These are phyloP conservation scores for Leptopilina clavipes DNA, from an alignment of 1,140 invertebrate genomes.

Conservation along the genomic window DNA sequence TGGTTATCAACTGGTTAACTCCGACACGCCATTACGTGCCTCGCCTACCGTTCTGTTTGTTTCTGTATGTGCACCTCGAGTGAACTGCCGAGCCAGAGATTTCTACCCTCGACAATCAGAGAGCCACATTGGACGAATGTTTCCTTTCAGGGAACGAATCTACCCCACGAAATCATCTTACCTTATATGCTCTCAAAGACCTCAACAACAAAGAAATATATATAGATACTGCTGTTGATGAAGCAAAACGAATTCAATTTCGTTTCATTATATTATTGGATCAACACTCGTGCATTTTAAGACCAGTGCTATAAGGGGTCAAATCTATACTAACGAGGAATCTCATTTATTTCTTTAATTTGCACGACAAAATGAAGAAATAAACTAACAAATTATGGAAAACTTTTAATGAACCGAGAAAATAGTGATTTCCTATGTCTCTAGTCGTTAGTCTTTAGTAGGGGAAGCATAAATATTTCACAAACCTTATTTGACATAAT, in stretches of 20 bases:
- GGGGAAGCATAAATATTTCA: no score
- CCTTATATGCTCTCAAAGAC: background rate
- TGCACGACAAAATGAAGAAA: no score
- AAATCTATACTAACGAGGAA: background rate
- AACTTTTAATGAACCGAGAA: no score
- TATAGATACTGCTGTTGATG: background rate
- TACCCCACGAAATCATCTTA: background rate
- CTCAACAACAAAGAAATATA: conserved; percentile 3
- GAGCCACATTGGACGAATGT: conserved; percentile 33
- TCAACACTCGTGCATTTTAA: background rate
- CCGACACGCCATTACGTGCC: conserved; percentile 75
- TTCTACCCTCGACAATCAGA: conserved; percentile 46
- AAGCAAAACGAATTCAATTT: conserved; percentile 11
- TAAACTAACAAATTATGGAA: no score
- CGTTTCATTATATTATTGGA: conserved; percentile 1
- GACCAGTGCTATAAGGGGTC: background rate
- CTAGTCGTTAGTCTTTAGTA: no score
- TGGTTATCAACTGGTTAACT: conserved; percentile 76
- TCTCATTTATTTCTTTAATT: background rate
- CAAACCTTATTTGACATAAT: no score
- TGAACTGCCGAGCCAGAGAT: conserved; percentile 48
- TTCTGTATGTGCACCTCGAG: conserved; percentile 55
- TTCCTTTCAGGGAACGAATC: conserved; percentile 2
- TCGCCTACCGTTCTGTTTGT: conserved; percentile 67
- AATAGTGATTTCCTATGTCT: no score